Evolutionary conservation across 2,113 vertebrate genomes (phyloP), one percentile per base, ranked within the genome.

Genomic region (Lichenostomus cassidix): DNA sequence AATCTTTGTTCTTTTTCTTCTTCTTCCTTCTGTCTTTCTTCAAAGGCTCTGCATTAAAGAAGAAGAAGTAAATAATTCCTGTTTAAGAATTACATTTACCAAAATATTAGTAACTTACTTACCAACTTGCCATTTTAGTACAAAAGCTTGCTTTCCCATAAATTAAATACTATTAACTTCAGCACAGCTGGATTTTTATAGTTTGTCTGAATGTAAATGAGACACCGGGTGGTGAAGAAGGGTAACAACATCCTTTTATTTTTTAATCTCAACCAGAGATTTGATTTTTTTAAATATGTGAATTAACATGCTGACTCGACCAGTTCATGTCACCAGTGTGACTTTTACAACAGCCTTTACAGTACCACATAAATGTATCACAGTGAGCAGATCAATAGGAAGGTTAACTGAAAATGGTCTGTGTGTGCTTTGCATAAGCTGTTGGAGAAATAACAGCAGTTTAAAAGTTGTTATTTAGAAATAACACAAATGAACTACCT

Each of bases 1-100:
- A 98, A 95, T 83, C 84, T 98, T 84, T 98, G 87, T 89, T 99
- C 98, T 96, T 98, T 98, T 90, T 98, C 96, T 87, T 99, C 98
- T 96, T 98, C 96, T 93, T 98, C 97, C 89, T 96, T 98, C 86
- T 81, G 94, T 94, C 96, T 98, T 70, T 99, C 98, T 96, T 99
- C 98, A 95, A 99, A 97, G 89, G 97, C 98, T 98, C 99, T 99
- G 92, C 73, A 91, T 95, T 86, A 87, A 95, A 94, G 88, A 89
- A 96, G 52, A 29, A 83, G 91, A 91, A 73, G 35, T 47, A 80
- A 58, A 92, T 71, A 1, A 95, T 29, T 60, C 76, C n/a, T 83
- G 6, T 82, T 94, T 95, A 75, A 39, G 44, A 87, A 95, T 55
- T 23, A 55, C 22, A 76, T 62, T 53, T 81, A 37, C 65, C 8